Evolutionary conservation across 1,140 invertebrate genomes (phyloP).

Genomic region (Bombus superbus): DNA sequence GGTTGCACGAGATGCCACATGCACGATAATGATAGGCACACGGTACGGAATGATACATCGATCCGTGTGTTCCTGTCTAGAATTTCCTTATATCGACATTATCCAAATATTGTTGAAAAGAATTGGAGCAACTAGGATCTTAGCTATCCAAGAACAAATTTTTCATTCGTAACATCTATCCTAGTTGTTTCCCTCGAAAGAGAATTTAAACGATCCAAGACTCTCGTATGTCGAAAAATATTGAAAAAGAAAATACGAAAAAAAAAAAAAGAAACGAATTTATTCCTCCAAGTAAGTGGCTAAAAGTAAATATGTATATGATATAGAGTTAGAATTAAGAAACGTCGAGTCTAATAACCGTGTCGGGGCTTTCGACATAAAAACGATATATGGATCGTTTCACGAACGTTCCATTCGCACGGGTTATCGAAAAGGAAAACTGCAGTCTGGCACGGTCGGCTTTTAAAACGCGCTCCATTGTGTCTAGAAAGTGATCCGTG

Average conservation of each 20-base stretch:
- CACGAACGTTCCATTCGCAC: not conserved
- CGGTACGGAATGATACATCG: too few species aligned
- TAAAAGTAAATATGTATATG: not conserved
- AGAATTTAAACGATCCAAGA: not conserved
- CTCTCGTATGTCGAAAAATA: not conserved
- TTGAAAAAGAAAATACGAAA: not conserved
- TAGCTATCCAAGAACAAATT: not conserved
- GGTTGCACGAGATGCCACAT: not conserved
- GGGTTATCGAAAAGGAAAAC: conserved; percentile 28
- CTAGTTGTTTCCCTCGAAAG: too few species aligned
- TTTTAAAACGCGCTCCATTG: conserved; percentile 54
- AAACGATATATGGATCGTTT: conserved; percentile 5
- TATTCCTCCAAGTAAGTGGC: not conserved
- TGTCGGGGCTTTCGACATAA: not conserved
- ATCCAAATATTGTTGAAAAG: not conserved
- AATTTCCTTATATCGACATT: too few species aligned
- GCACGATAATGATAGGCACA: not conserved
- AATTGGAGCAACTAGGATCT: rapidly evolving
- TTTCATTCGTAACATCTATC: not conserved
- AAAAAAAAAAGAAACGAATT: not conserved
- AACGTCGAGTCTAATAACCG: not conserved
- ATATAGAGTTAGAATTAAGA: not conserved
- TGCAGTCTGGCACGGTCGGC: not conserved
- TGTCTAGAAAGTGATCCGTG: conserved; percentile 71
- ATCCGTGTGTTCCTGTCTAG: not conserved